Evolutionary conservation across 37 sponge, comb jelly and placozoan species (phyloP).

Genomic region (Chondrosia reniformis): DNA sequence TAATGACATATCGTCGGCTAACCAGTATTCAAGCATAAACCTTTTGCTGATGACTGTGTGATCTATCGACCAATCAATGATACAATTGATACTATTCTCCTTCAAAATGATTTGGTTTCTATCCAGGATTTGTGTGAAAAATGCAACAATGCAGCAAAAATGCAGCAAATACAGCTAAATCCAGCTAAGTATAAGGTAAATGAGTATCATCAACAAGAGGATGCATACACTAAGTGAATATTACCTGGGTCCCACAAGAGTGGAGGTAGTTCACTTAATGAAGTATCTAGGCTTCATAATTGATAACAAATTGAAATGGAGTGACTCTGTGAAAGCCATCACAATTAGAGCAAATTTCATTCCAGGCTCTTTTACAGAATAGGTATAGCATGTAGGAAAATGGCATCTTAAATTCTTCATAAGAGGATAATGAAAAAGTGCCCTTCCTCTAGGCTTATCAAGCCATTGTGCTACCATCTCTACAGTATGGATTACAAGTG

Average conservation of each 20-base stretch:
- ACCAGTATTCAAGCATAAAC: neutral
- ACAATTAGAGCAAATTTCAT: neutral
- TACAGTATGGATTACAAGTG: too few species aligned
- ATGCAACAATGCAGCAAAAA: too few species aligned
- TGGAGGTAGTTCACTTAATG: neutral
- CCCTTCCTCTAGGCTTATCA: too few species aligned
- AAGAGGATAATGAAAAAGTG: too few species aligned
- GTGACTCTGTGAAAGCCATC: neutral
- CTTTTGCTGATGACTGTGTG: slow-evolving; percentile 38
- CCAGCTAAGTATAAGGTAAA: neutral
- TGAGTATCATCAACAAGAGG: neutral
- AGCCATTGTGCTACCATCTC: too few species aligned
- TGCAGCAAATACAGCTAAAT: neutral
- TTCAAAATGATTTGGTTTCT: neutral
- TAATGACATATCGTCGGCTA: neutral
- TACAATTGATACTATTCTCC: neutral
- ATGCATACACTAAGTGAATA: neutral
- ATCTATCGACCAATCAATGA: slow-evolving; percentile 7
- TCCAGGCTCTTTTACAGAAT: too few species aligned
- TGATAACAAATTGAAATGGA: neutral
- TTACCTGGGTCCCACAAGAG: neutral
- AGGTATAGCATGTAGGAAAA: too few species aligned
- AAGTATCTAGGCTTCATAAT: neutral
- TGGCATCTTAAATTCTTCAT: too few species aligned
- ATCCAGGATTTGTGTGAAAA: neutral